Conservation (phyloP, 2,888 invertebrate species). For the Sarcophaga rosellei region DNA sequence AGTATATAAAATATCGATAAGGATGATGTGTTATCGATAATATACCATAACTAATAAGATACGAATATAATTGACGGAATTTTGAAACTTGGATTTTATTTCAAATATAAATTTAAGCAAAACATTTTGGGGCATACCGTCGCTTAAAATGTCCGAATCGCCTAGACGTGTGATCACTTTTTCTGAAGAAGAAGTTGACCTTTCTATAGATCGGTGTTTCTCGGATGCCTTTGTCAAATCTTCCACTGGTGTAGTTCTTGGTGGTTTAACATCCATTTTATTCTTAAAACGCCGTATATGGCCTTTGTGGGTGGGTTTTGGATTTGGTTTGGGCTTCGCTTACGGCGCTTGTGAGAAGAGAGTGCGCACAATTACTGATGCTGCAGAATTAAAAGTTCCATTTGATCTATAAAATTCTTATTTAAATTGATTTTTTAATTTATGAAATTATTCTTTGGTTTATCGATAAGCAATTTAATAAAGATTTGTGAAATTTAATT, state of each 20-base stretch:
- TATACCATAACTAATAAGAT: not conserved
- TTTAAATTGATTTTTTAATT: not conserved
- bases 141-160: not conserved
- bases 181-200: slow-evolving; percentile 70
- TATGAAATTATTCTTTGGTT: not conserved
- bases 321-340: slow-evolving; percentile 68
- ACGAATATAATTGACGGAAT: not conserved
- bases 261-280: slow-evolving; percentile 72
- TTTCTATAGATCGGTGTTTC: slow-evolving; percentile 70
- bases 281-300: slow-evolving; percentile 73
- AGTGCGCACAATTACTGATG: slow-evolving; percentile 26
- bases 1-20: not conserved
- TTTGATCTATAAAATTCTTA: not conserved
- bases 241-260: slow-evolving; percentile 73
- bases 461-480: not conserved
- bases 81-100: not conserved
- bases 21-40: not conserved
- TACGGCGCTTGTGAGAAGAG: slow-evolving; percentile 63
- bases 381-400: not conserved
- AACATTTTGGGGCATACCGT: not conserved
- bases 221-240: slow-evolving; percentile 74
- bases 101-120: not conserved
- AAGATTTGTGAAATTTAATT: too few relatives aligned
- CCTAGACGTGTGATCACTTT: not conserved
- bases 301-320: slow-evolving; percentile 72